Conservation (phyloP, 2,113 vertebrate species). For the Austrofundulus limnaeus region DNA sequence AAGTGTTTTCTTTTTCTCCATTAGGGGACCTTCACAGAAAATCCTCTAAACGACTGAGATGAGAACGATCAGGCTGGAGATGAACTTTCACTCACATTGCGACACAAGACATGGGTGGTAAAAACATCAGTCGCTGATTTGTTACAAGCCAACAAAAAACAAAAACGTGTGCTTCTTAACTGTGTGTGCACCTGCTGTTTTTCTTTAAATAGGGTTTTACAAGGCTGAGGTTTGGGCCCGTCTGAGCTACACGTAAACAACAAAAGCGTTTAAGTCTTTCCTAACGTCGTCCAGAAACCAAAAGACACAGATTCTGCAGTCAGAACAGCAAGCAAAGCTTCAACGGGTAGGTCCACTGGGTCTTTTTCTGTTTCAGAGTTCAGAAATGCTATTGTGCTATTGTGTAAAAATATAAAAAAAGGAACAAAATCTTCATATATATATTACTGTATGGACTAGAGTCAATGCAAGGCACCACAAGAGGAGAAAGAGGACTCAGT, state of each 20-base stretch:
- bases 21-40: slow-evolving; percentile 75
- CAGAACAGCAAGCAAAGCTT: slow-evolving; percentile 57
- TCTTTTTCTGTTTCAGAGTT: slow-evolving; percentile 54
- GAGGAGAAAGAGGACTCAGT: slow-evolving; percentile 67
- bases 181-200: slow-evolving; percentile 46
- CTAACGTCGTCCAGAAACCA: slow-evolving; percentile 47
- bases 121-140: slow-evolving; percentile 58
- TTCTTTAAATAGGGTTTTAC: slow-evolving; percentile 49
- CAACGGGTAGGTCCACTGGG: slow-evolving; percentile 67
- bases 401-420: slow-evolving; percentile 40
- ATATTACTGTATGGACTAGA: slow-evolving; percentile 76
- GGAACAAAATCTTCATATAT: slow-evolving; percentile 63
- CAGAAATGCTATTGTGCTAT: slow-evolving; percentile 57
- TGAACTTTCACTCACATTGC: slow-evolving; percentile 46
- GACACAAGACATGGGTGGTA: slow-evolving; percentile 27
- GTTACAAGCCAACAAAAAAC: slow-evolving; percentile 34
- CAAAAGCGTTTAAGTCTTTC: slow-evolving; percentile 55
- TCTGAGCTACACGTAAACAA: slow-evolving; percentile 48
- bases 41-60: slow-evolving; percentile 63
- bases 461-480: slow-evolving; percentile 83
- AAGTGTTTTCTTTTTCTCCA: slow-evolving; percentile 50
- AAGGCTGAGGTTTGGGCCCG: slow-evolving; percentile 50
- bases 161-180: slow-evolving; percentile 40
- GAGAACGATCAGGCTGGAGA: slow-evolving; percentile 52
- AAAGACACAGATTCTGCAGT: slow-evolving; percentile 50